These are phyloP conservation scores for Amia ocellicauda DNA, from an alignment of 2,113 vertebrate species.

Conservation along the genomic window DNA sequence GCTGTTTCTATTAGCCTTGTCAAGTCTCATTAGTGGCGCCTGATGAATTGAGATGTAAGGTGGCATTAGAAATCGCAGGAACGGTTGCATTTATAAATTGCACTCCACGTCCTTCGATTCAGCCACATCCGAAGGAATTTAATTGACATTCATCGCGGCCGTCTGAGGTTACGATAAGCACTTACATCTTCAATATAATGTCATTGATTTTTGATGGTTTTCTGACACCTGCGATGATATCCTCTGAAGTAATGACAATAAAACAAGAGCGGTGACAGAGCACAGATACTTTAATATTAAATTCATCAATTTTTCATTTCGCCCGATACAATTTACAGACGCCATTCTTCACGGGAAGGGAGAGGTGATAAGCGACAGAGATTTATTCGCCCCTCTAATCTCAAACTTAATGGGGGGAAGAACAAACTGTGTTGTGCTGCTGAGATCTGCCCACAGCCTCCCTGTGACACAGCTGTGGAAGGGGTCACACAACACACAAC, in stretches of 20 bases:
- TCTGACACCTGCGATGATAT: background rate
- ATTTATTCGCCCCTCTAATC: too few species aligned
- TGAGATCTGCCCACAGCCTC: too few species aligned
- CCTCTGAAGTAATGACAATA: slow-evolving; percentile 9
- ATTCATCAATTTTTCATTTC: background rate
- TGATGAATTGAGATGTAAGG: slow-evolving; percentile 5
- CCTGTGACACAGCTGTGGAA: too few species aligned
- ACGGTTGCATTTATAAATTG: background rate
- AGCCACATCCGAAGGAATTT: background rate
- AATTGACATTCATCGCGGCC: background rate
- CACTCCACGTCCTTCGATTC: background rate
- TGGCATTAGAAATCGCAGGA: background rate
- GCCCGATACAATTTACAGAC: too few species aligned
- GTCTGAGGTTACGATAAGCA: background rate
- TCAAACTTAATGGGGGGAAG: too few species aligned
- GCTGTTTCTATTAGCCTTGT: too few species aligned
- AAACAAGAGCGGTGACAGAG: slow-evolving; percentile 1
- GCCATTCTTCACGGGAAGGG: too few species aligned
- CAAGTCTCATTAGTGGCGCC: background rate
- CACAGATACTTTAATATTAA: background rate
- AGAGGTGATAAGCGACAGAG: too few species aligned
- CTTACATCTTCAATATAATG: slow-evolving; percentile 2
- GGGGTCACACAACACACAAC: too few species aligned
- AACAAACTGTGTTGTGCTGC: too few species aligned
- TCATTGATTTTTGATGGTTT: slow-evolving; percentile 4